These are phyloP conservation scores for Coenobita brevimanus DNA, from an alignment of 1,140 invertebrate species.

Conservation along the genomic window DNA sequence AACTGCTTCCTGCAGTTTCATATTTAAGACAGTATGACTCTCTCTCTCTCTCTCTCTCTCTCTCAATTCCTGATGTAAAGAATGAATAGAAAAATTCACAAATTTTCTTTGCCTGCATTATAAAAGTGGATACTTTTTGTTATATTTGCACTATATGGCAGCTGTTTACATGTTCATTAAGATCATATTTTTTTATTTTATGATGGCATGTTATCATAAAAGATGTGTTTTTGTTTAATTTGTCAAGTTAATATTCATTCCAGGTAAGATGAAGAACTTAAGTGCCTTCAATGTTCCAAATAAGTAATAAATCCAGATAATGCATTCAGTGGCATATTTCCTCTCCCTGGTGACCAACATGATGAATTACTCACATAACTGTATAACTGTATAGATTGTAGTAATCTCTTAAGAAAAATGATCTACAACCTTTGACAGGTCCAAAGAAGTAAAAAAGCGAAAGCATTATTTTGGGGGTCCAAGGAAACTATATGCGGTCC, in stretches of 20 bases:
- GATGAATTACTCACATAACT: too few relatives aligned
- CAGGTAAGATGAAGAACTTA: not conserved
- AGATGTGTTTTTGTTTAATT: constrained; percentile 5
- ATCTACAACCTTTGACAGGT: not conserved
- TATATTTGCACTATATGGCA: too few relatives aligned
- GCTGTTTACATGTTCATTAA: too few relatives aligned
- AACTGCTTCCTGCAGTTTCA: too few relatives aligned
- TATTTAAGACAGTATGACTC: constrained; percentile 33
- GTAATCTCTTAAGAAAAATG: not conserved
- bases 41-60: not conserved
- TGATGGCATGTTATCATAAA: constrained; percentile 11
- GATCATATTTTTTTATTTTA: constrained; percentile 2
- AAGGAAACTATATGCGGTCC: too few relatives aligned
- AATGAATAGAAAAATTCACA: too few relatives aligned
- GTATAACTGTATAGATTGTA: constrained; percentile 5
- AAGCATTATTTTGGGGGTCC: constrained; percentile 23
- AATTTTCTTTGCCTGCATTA: not conserved
- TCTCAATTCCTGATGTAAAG: too few relatives aligned
- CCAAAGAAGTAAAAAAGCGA: not conserved
- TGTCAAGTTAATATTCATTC: not conserved
- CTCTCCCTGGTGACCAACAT: constrained; percentile 25
- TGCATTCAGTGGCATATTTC: constrained; percentile 4
- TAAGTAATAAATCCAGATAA: constrained; percentile 15
- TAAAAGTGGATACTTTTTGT: too few relatives aligned
- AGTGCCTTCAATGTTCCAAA: not conserved